Percentiles rank a stretch among this genome's conserved stretches.
Evolutionary conservation across 1,140 invertebrate species (phyloP).

Genomic region (Dinoponera quadriceps): DNA sequence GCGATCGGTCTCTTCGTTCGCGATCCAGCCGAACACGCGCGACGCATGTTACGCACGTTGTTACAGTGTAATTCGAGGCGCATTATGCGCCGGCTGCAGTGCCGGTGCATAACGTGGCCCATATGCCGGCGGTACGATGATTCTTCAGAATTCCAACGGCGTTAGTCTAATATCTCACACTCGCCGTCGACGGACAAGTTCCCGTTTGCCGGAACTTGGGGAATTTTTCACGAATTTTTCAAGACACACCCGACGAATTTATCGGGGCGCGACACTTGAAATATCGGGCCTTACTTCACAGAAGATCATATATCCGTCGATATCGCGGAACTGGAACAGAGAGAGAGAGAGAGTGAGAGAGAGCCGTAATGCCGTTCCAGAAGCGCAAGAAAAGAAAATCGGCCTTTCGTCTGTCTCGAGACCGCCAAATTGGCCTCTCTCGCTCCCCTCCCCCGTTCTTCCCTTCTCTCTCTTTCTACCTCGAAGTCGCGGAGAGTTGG

Average conservation of each 20-base stretch:
- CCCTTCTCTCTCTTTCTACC: conserved; percentile 13
- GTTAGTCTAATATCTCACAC: conserved; percentile 45
- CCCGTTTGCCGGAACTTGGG: conserved; percentile 11
- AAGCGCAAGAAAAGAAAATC: conserved; percentile 49
- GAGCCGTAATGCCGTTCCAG: conserved; percentile 28
- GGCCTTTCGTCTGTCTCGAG: conserved; percentile 42
- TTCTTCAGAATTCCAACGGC: conserved; percentile 51
- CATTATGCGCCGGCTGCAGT: conserved; percentile 35
- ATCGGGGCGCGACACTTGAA: conserved; percentile 30
- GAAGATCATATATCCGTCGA: conserved; percentile 48
- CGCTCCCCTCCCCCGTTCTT: background rate
- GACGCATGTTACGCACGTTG: background rate
- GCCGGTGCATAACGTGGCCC: background rate
- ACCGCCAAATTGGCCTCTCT: conserved; percentile 25
- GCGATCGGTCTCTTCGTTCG: background rate
- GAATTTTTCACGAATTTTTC: conserved; percentile 39
- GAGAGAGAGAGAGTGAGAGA: no score
- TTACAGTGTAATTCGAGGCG: conserved; percentile 47
- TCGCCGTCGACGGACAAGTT: conserved; percentile 13
- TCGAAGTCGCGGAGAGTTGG: conserved; percentile 42
- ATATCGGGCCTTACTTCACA: conserved; percentile 25
- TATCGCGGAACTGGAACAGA: conserved; percentile 38
- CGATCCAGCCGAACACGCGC: background rate
- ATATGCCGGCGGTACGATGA: conserved; percentile 22
- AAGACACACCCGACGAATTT: conserved; percentile 43